These are phyloP conservation scores for Ganaspis sp. DNA, from an alignment of 1,140 invertebrate genomes.

Conservation along the genomic window DNA sequence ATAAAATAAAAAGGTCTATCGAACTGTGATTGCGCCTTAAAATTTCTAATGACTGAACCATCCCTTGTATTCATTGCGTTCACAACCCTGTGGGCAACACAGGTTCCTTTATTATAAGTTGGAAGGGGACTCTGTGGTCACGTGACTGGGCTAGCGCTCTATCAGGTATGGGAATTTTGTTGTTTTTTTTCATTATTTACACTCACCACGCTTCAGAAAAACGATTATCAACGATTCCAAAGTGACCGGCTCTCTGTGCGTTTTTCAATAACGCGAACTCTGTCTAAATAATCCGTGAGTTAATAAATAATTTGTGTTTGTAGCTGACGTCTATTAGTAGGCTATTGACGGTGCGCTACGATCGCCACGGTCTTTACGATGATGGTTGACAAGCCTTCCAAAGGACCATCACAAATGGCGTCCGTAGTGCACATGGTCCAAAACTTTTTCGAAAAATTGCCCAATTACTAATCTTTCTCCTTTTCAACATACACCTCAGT, in stretches of 20 bases:
- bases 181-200: conserved; percentile 72
- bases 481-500: not conserved
- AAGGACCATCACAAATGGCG: conserved; percentile 68
- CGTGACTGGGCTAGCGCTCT: conserved; percentile 73
- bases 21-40: no score
- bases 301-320: conserved; percentile 49
- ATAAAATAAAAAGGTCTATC: no score
- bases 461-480: not conserved
- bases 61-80: no score
- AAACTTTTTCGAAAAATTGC: not conserved
- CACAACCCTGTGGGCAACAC: no score
- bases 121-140: conserved; percentile 63
- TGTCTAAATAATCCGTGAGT: conserved; percentile 60
- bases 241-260: conserved; percentile 53
- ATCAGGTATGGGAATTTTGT: conserved; percentile 70
- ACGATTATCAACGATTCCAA: conserved; percentile 53
- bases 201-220: conserved; percentile 60
- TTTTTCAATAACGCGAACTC: conserved; percentile 51
- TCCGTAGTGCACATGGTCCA: conserved; percentile 65
- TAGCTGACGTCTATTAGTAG: conserved; percentile 51
- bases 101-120: no score
- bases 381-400: conserved; percentile 69
- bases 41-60: no score
- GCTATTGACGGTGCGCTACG: conserved; percentile 55
- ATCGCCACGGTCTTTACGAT: conserved; percentile 38